These are phyloP conservation scores for Holacanthella duospinosa DNA, from an alignment of 2,888 invertebrate species.

Conservation along the genomic window DNA sequence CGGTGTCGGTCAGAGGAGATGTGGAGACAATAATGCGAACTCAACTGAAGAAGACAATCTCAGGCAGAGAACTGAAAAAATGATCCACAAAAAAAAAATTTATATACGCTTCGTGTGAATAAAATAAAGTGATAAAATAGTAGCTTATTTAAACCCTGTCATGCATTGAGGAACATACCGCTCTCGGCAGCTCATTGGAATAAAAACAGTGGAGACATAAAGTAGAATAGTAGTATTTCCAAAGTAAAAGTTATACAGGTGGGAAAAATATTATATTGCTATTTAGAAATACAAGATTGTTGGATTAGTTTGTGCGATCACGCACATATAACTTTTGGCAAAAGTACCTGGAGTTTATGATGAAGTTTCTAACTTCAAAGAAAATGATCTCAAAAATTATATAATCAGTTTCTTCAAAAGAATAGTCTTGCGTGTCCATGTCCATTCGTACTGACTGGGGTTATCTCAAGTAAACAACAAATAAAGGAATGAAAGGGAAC, in stretches of 20 bases:
- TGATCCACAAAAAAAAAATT: background rate
- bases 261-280: background rate
- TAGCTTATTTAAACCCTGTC: too few relatives aligned
- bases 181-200: too few relatives aligned
- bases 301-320: background rate
- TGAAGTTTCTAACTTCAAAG: background rate
- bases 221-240: background rate
- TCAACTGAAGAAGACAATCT: background rate
- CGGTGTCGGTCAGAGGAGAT: background rate
- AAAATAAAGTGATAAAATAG: background rate
- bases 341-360: background rate
- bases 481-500: background rate
- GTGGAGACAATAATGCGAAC: background rate
- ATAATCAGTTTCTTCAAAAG: too few relatives aligned
- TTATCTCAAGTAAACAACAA: too few relatives aligned
- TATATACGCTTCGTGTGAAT: background rate
- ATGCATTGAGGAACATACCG: background rate
- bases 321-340: background rate
- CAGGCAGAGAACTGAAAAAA: background rate
- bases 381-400: background rate
- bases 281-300: background rate
- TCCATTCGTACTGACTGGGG: too few relatives aligned
- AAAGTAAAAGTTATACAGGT: background rate
- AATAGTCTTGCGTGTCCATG: too few relatives aligned
- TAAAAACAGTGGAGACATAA: too few relatives aligned